These are phyloP conservation scores for Odontothrips loti DNA, from an alignment of 2,888 invertebrate species.

Conservation along the genomic window DNA sequence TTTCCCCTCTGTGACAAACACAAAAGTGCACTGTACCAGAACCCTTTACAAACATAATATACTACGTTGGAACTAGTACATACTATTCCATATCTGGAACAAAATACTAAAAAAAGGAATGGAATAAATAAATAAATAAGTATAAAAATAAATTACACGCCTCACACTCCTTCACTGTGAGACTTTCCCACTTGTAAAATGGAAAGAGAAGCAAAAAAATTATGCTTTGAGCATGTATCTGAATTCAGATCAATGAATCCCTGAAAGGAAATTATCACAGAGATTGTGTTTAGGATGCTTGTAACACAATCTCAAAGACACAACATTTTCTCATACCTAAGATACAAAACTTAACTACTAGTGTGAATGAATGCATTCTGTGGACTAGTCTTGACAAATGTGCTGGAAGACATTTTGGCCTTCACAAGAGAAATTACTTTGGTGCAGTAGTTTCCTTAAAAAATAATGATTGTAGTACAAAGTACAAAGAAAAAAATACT, in stretches of 20 bases:
- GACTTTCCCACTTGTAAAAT: background rate
- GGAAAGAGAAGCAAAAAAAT: background rate
- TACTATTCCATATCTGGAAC: background rate
- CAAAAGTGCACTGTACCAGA: background rate
- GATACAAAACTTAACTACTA: background rate
- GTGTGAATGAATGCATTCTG: slow-evolving; percentile 19
- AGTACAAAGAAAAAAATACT: slow-evolving; percentile 1
- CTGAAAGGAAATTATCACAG: background rate
- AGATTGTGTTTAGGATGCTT: background rate
- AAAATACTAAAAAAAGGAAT: background rate
- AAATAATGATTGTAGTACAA: background rate
- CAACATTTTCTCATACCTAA: background rate
- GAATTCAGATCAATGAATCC: background rate
- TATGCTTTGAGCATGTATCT: slow-evolving; percentile 16
- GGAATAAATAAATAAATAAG: slow-evolving; percentile 1
- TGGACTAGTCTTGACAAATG: slow-evolving; percentile 15
- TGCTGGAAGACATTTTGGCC: background rate
- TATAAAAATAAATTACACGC: slow-evolving; percentile 4
- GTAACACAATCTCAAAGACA: slow-evolving; percentile 1
- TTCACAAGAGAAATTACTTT: slow-evolving; percentile 21
- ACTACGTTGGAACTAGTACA: background rate
- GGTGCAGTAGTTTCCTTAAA: slow-evolving; percentile 11
- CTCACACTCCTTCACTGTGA: background rate
- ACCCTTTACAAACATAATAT: background rate
- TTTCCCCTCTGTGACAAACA: background rate